Evolutionary conservation across 1,140 invertebrate genomes (phyloP).

Genomic region (Dufourea novaeangliae): DNA sequence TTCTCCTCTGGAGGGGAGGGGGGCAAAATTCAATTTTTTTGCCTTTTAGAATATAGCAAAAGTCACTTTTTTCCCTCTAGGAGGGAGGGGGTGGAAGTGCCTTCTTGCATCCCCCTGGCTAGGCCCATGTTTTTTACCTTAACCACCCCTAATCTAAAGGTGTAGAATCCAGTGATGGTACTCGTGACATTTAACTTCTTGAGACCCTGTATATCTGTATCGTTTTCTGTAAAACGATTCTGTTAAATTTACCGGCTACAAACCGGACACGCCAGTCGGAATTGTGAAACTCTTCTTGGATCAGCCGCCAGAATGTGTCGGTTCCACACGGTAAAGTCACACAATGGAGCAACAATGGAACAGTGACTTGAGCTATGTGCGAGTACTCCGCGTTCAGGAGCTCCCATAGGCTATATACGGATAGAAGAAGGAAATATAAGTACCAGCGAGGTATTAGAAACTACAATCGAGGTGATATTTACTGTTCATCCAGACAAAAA

Average conservation of each 20-base stretch:
- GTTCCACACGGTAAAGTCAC: conserved; percentile 95
- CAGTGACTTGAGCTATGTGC: conserved; percentile 93
- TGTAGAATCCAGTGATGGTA: too few relatives aligned
- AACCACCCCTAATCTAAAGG: too few relatives aligned
- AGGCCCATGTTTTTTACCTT: too few relatives aligned
- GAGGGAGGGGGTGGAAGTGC: too few relatives aligned
- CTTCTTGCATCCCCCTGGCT: too few relatives aligned
- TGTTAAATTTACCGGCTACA: conserved; percentile 86
- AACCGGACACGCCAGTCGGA: conserved; percentile 95
- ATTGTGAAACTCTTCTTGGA: conserved; percentile 96
- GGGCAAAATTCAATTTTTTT: too few relatives aligned
- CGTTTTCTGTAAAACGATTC: too few relatives aligned
- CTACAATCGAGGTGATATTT: background rate
- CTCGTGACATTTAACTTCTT: too few relatives aligned
- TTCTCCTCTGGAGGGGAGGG: too few relatives aligned
- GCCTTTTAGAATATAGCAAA: too few relatives aligned
- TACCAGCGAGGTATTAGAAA: background rate
- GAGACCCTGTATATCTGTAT: too few relatives aligned
- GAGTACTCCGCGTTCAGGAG: conserved; percentile 95
- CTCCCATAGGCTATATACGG: conserved; percentile 92
- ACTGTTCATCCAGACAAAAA: background rate
- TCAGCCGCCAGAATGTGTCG: conserved; percentile 96
- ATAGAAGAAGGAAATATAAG: background rate
- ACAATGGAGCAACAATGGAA: conserved; percentile 96
- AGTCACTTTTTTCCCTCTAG: too few relatives aligned